Base-by-base conservation (phyloP, 2,888 invertebrate species). In the Pomacea canaliculata region DNA sequence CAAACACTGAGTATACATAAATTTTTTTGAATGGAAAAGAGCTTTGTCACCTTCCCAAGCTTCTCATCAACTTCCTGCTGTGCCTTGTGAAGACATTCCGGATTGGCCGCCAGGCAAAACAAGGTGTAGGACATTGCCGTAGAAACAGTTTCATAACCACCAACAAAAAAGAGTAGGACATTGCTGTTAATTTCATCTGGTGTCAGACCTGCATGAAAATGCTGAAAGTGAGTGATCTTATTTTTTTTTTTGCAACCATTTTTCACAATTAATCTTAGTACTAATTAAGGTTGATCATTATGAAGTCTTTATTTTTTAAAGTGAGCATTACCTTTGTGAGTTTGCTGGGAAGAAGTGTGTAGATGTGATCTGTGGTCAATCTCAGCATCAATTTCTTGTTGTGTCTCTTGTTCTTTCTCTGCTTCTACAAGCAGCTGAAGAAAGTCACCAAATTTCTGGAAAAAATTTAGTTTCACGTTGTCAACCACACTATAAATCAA, bases 131-230 rank as follows among this genome's bases (percentile, higher is more conserved):
- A 65, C 27, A 83, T 62, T 10, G 78, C 78, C 19, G 78, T 79
- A 10, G 83, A 73, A n/a, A 78, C 81, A 3, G 83, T 81, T 67
- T 83, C 83, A 65, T 80, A 81, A 16, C 83, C 83, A 12, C 79
- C 83, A 73, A 80, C 74, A 12, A 81, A 68, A 27, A 83, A 70
- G n/a, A 80, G 74, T 18, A 83, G 66, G 13, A 79, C 75, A 71
- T 83, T 81, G 5, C 79, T 79, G 16, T 76, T 56, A 16, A 82
- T 71, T 67, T 81, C 80, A 60, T 77, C 77, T 62, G 79, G 70
- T 4, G 76, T 79, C 7, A 82, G 70, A 19, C 80, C 80, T 67
- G 27, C 7, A 71, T 18, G 46, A 18, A 19, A 60, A 60, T 60
- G n/a, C 16, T 7, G 3, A 60, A 37, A 37, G 5, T 37, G 37